Conservation (phyloP, 64 coral and sea anemone species). For the Hydrozoanthus tunicans region DNA sequence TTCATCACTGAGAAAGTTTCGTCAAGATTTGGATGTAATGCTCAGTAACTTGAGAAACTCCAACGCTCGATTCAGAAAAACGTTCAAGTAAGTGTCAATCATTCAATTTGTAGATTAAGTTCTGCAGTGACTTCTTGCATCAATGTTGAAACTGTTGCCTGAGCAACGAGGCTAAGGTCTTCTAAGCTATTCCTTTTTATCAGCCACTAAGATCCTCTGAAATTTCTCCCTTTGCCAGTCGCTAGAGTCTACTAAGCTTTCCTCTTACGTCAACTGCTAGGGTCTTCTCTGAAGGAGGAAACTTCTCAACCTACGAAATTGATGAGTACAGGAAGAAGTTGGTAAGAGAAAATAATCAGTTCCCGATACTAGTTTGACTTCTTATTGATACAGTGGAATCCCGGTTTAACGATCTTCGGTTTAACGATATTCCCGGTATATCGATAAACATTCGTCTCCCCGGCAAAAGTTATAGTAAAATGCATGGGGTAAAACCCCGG, state of each 20-base stretch:
- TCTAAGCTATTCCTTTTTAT: not conserved
- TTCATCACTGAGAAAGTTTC: constrained; percentile 91
- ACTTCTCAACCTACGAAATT: constrained; percentile 95
- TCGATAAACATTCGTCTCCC: too few relatives aligned
- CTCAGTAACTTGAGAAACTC: constrained; percentile 94
- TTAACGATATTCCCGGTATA: too few relatives aligned
- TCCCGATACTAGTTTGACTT: not conserved
- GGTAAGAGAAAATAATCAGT: constrained; percentile 27
- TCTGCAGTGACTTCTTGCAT: not conserved
- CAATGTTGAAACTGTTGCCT: not conserved
- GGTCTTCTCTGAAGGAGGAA: constrained; percentile 99
- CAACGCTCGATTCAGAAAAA: constrained; percentile 96
- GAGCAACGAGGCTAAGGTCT: not conserved
- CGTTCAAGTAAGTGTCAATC: constrained; percentile 81
- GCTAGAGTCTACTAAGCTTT: not conserved
- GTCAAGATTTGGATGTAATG: constrained; percentile 96
- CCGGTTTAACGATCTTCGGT: too few relatives aligned
- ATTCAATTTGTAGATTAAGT: not conserved
- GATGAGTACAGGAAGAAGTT: constrained; percentile 94
- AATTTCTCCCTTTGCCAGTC: too few relatives aligned
- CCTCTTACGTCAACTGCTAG: not conserved
- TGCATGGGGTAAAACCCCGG: too few relatives aligned
- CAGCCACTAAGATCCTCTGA: constrained; percentile 69
- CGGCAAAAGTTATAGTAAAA: too few relatives aligned
- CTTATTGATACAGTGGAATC: too few relatives aligned